Evolutionary conservation across 2,113 vertebrate genomes (phyloP).

Genomic region (Rhabdornis inornatus): DNA sequence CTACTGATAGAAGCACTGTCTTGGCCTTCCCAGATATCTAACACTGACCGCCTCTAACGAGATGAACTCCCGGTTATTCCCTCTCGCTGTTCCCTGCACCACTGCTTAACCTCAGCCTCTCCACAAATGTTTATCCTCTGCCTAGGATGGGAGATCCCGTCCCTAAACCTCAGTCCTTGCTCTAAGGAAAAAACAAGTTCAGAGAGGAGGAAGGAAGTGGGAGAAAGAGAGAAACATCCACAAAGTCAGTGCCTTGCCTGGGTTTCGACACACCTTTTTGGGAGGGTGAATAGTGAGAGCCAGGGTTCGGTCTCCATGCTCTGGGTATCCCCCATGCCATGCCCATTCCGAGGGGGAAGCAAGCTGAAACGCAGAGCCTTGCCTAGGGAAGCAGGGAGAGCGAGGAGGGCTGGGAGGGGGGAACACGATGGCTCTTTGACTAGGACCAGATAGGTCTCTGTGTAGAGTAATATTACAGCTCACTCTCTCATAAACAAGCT

Average conservation of each 20-base stretch:
- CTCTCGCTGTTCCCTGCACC: conserved; percentile 35
- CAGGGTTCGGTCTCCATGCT: neutral
- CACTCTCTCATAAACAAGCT: conserved; percentile 76
- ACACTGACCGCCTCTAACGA: conserved; percentile 59
- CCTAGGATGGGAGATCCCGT: neutral
- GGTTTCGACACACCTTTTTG: neutral
- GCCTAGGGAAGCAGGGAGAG: neutral
- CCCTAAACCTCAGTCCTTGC: neutral
- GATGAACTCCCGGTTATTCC: conserved; percentile 66
- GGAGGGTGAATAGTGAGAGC: neutral
- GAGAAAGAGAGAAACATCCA: neutral
- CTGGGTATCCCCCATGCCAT: neutral
- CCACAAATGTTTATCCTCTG: conserved; percentile 54
- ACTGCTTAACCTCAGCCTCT: conserved; percentile 71
- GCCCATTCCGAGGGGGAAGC: neutral
- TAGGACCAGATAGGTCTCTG: conserved; percentile 75
- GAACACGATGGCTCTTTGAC: conserved; percentile 62
- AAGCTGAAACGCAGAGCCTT: neutral
- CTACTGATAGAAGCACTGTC: conserved; percentile 79
- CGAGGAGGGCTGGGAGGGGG: neutral
- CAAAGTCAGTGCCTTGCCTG: neutral
- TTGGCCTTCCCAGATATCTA: conserved; percentile 75
- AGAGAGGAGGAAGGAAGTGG: neutral
- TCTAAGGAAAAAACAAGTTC: neutral
- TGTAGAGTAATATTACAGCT: conserved; percentile 78